phyloP scores from a whole-genome alignment of 2,113 vertebrate species.

The Telmatochromis brichardi region DNA sequence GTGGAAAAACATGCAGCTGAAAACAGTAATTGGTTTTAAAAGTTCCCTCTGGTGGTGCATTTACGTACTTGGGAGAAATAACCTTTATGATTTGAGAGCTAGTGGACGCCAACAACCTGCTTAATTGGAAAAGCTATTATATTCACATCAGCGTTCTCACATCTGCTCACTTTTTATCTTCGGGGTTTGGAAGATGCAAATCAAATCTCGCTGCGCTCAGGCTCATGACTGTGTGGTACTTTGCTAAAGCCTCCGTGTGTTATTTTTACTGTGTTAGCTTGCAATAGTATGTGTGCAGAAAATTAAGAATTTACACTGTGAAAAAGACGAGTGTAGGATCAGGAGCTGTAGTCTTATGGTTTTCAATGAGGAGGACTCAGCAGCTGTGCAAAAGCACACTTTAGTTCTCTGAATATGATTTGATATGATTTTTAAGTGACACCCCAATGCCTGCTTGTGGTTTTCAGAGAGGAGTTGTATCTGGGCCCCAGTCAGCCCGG shows the following conservation, averaged over 20 bases:
- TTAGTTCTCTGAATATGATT: neutral
- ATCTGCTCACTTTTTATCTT: neutral
- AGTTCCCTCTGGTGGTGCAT: neutral
- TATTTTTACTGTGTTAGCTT: neutral
- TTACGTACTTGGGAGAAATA: neutral
- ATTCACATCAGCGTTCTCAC: neutral
- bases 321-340: neutral
- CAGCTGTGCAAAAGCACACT: neutral
- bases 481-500: conserved; percentile 50
- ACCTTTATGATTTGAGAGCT: neutral
- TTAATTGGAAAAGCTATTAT: neutral
- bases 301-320: neutral
- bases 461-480: conserved; percentile 67
- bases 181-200: neutral
- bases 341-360: neutral
- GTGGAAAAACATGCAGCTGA: neutral
- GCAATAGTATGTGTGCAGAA: neutral
- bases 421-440: neutral
- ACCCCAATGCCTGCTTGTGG: neutral
- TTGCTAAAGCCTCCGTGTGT: neutral
- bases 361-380: fast-evolving
- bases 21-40: neutral
- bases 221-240: neutral
- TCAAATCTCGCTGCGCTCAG: neutral
- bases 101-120: neutral